Percentiles rank a stretch among this genome's conserved stretches.
Conservation (phyloP, 2,797 vertebrate species). For the Melopsittacus undulatus region DNA sequence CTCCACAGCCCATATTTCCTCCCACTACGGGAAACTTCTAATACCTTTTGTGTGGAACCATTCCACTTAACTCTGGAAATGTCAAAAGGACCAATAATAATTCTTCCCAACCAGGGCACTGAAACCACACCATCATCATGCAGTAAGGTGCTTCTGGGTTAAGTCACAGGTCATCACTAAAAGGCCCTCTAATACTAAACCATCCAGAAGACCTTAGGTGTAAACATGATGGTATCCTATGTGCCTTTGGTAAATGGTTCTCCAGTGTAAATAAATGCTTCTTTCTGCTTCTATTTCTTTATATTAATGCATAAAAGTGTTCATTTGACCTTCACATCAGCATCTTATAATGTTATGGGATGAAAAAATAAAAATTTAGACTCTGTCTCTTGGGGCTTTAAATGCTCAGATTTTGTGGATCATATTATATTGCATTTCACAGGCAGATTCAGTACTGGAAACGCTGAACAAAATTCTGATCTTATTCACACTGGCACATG, state of each 20-base stretch:
- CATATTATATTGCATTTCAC: neutral
- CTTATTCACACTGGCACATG: neutral
- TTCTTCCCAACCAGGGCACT: neutral
- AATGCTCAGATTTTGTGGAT: neutral
- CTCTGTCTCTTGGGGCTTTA: neutral
- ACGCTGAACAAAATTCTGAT: neutral
- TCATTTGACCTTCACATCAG: neutral
- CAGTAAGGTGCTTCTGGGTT: neutral
- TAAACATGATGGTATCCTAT: neutral
- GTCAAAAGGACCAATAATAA: neutral
- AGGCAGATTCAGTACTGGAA: neutral
- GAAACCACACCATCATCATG: neutral
- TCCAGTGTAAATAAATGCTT: neutral
- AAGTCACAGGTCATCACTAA: too few species aligned
- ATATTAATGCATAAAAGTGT: neutral
- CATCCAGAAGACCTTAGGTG: neutral
- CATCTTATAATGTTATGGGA: neutral
- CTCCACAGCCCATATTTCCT: neutral
- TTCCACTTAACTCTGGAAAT: neutral
- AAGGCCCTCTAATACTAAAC: neutral
- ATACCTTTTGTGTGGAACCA: neutral
- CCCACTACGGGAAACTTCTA: neutral
- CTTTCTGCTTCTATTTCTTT: neutral
- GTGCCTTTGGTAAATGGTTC: neutral
- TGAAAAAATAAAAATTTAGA: neutral